These are phyloP conservation scores for Epinotia demarniana DNA, from an alignment of 2,888 invertebrate genomes.

Conservation along the genomic window DNA sequence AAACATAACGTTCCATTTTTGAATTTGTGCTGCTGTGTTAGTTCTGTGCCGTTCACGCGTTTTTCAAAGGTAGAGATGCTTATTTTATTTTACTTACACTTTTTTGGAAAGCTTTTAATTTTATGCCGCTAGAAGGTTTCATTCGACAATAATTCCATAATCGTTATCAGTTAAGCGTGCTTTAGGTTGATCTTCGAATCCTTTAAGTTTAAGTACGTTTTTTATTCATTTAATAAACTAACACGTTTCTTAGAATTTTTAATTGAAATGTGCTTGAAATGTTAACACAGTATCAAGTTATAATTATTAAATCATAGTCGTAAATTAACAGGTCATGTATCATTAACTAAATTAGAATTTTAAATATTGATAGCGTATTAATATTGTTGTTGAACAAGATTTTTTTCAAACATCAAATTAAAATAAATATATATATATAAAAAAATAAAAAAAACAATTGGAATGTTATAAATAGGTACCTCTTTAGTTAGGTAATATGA, in stretches of 20 bases:
- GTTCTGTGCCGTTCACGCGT: constrained; percentile 9
- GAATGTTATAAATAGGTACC: too few species aligned
- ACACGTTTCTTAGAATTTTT: neutral
- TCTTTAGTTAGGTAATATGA: too few species aligned
- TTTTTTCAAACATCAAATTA: too few species aligned
- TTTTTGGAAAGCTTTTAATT: neutral
- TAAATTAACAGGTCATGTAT: neutral
- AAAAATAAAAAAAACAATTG: too few species aligned
- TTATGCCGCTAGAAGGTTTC: neutral
- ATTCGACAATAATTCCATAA: neutral
- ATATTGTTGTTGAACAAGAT: too few species aligned
- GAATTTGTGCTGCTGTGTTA: constrained; percentile 29
- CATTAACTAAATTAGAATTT: neutral
- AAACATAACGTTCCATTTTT: constrained; percentile 32
- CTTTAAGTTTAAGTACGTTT: too few species aligned
- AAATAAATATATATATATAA: too few species aligned
- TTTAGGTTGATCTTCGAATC: neutral
- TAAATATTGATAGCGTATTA: neutral
- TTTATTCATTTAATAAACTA: neutral
- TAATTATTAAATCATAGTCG: neutral
- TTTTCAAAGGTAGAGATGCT: constrained; percentile 17
- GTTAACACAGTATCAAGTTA: neutral
- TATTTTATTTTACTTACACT: neutral
- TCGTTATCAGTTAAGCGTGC: neutral
- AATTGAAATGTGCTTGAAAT: neutral